These are phyloP conservation scores for Musca domestica DNA, from an alignment of 1,140 invertebrate genomes.

Conservation along the genomic window DNA sequence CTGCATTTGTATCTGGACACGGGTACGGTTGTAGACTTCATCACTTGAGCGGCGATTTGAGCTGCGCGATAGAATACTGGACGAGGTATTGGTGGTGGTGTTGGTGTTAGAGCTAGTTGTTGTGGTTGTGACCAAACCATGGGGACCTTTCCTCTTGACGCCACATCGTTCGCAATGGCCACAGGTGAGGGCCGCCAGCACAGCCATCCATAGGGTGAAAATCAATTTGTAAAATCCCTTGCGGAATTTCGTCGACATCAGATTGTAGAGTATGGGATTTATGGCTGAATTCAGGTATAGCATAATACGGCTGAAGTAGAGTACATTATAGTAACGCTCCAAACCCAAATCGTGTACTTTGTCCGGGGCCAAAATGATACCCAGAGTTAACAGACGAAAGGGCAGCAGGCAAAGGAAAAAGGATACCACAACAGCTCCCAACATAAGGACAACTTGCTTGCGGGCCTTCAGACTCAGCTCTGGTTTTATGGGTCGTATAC, in stretches of 20 bases:
- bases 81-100: constrained; percentile 38
- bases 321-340: constrained; percentile 78
- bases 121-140: constrained; percentile 35
- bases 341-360: constrained; percentile 67
- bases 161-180: constrained; percentile 24
- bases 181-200: constrained; percentile 37
- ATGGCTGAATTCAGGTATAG: constrained; percentile 85
- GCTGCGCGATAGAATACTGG: constrained; percentile 44
- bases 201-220: constrained; percentile 46
- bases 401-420: constrained; percentile 89
- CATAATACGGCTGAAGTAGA: constrained; percentile 85
- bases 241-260: constrained; percentile 90
- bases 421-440: constrained; percentile 84
- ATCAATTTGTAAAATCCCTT: constrained; percentile 73
- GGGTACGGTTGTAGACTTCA: constrained; percentile 36
- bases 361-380: constrained; percentile 73
- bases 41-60: constrained; percentile 48
- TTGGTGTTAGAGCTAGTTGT: constrained; percentile 30
- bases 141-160: constrained; percentile 29
- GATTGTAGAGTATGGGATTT: constrained; percentile 86
- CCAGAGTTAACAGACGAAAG: constrained; percentile 79
- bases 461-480: constrained; percentile 60
- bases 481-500: constrained; percentile 56
- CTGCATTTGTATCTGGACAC: constrained; percentile 46
- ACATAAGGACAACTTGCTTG: constrained; percentile 82